Conservation (phyloP, 2,888 invertebrate species). For the Pristionchus maxplancki region DNA sequence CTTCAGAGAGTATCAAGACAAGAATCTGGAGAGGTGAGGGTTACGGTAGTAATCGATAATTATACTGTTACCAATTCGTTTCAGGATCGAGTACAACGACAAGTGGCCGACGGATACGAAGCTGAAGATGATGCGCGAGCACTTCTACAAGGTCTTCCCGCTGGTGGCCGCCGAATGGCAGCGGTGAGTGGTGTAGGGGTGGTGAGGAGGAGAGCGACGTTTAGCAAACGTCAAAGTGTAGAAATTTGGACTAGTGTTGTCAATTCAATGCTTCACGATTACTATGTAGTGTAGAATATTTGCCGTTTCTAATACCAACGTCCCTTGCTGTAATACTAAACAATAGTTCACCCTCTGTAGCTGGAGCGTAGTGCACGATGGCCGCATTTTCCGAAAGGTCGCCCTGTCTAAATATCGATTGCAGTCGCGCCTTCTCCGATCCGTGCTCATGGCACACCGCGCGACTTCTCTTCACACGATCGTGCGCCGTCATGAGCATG, state of each 20-base stretch:
- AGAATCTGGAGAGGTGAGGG: neutral
- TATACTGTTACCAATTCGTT: no score
- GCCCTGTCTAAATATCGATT: neutral
- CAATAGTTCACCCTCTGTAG: no score
- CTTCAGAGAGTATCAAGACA: constrained; percentile 46
- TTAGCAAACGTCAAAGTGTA: neutral
- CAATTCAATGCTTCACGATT: neutral
- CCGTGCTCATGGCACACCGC: constrained; percentile 87
- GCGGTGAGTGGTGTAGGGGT: constrained; percentile 54
- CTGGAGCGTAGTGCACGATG: neutral
- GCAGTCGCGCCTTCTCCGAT: constrained; percentile 65
- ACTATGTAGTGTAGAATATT: no score
- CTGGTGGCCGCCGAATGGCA: constrained; percentile 94
- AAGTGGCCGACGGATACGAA: constrained; percentile 52
- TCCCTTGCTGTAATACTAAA: no score
- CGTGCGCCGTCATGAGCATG: constrained; percentile 94
- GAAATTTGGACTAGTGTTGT: neutral
- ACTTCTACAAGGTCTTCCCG: constrained; percentile 81
- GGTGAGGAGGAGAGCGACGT: neutral
- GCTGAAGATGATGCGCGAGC: constrained; percentile 55
- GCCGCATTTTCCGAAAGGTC: neutral
- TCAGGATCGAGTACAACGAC: constrained; percentile 17
- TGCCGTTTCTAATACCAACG: no score
- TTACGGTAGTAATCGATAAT: neutral
- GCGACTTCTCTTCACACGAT: constrained; percentile 90